Evolutionary conservation across 2,113 vertebrate genomes (phyloP), one percentile per base, ranked within the genome.

Genomic region (Ceyx melanurus): DNA sequence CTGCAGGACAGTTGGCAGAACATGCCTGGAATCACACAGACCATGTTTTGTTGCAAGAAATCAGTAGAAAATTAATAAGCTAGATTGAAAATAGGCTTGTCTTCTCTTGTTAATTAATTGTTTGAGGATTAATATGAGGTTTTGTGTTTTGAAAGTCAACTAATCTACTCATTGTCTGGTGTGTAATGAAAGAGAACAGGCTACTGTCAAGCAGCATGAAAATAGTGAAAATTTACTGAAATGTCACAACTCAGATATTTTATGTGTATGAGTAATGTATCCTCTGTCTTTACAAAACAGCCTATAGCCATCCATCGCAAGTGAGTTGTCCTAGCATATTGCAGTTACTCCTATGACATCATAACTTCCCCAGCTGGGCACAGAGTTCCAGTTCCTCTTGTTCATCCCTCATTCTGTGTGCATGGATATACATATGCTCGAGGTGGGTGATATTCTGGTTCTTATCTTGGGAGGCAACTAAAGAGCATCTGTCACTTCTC

Each of bases 81-180:
- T 79, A 45, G 46, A 37, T 92, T 94, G 50, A 92, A 95, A 96
- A 87, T 64, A 78, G 10, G n/a, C 78, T 88, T 92, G 79, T 87
- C 92, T 88, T 95, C 85, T 87, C 74, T 56, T 60, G 71, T 26
- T 81, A 96, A 96, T 95, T 97, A 93, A 93, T 93, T 91, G 86
- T 86, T 88, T 61, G 56, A 75, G 92, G 74, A 95, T 91, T 94
- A 93, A 92, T 77, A 67, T 35, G 77, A 85, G 62, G 82, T 16
- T 92, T 71, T 84, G 77, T 87, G 81, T 94, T 96, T 85, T 75
- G 89, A 96, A 94, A 94, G 74, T 87, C 92, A 95, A 89, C 87
- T 64, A 46, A 82, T 82, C 90, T 81, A 82, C 60, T 92, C 1
- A 1, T 54, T 42, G 70, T 82, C 71, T 92, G 82, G 81, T 91